Evolutionary conservation across 2,888 invertebrate genomes (phyloP), one percentile per base, ranked within the genome.

Genomic region (Buathra laborator): DNA sequence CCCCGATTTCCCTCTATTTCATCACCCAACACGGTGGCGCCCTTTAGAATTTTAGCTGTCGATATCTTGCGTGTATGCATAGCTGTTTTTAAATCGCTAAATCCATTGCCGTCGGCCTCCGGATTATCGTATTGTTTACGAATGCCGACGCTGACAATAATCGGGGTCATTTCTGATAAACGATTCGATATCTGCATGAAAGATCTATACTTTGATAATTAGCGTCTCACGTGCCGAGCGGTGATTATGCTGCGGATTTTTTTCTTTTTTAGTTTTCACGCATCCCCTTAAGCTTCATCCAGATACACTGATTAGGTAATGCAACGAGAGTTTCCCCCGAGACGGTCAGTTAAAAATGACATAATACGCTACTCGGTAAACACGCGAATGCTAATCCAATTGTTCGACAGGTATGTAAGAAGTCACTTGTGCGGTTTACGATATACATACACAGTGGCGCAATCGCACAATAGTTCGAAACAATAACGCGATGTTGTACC

Each of bases 161-260:
- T 72, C 37, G 56, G 16, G 43, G 37, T 59, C 43, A 24, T 44
- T 72, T 44, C 6, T 24, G 72, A 19, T 51, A 68, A 2, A 72
- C 37, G 71, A 71, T 53, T 56, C 72, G 56, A 44, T 72, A 72
- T 72, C 72, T 19, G 37, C 19, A 19, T 43, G 24, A 43, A 72
- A 29, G 72, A 32, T 32, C 51, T 32, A 51, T 37, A 7, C 51
- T 32, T 70, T 32, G 51, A 70, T 70, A 32, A 16, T 24, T 37
- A 72, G 16, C 56, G 7, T 16, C n/a, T 43, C 19, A 53, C 37
- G 53, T 71, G 56, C 19, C 32, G 24, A 4, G 0, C 43, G 14
- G 56, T 19, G n/a, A 37, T 56, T 43, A 10, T n/a, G 9, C 37
- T 44, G 44, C 53, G n/a, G 32, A 32, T 5, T 44, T 44, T n/a